Conservation (phyloP, 2,888 invertebrate species). For the Campoletis raptor region DNA sequence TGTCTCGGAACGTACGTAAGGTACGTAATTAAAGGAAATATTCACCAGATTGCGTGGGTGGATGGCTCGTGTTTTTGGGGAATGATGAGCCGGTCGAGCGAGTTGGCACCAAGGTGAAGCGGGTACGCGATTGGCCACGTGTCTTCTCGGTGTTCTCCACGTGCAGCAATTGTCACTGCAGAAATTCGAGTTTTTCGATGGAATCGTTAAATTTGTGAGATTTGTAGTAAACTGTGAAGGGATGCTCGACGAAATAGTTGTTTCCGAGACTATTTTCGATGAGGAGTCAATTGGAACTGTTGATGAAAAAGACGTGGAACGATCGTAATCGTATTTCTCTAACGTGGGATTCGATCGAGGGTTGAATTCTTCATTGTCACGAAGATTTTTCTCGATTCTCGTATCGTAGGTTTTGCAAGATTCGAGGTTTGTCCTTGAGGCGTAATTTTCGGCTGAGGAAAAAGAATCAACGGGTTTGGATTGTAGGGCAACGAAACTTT, state of each 20-base stretch:
- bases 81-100: constrained; percentile 79
- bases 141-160: constrained; percentile 76
- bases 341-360: constrained; percentile 53
- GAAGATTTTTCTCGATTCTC: constrained; percentile 20
- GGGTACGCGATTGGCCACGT: constrained; percentile 81
- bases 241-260: constrained; percentile 41
- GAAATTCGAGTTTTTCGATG: constrained; percentile 5
- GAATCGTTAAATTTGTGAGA: neutral
- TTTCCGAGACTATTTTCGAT: constrained; percentile 25
- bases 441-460: constrained; percentile 19
- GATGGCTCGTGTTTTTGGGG: constrained; percentile 77
- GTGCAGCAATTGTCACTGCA: constrained; percentile 69
- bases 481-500: neutral
- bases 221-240: constrained; percentile 23
- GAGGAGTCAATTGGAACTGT: neutral
- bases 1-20: neutral
- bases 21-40: neutral
- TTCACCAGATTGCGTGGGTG: constrained; percentile 62
- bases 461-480: constrained; percentile 16
- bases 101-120: constrained; percentile 83
- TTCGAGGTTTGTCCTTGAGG: constrained; percentile 52
- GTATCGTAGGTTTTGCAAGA: constrained; percentile 22
- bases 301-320: neutral
- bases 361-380: constrained; percentile 48
- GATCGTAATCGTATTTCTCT: constrained; percentile 57